Base-by-base conservation (phyloP, 2,888 invertebrate genomes). In the Torymus texanus region DNA sequence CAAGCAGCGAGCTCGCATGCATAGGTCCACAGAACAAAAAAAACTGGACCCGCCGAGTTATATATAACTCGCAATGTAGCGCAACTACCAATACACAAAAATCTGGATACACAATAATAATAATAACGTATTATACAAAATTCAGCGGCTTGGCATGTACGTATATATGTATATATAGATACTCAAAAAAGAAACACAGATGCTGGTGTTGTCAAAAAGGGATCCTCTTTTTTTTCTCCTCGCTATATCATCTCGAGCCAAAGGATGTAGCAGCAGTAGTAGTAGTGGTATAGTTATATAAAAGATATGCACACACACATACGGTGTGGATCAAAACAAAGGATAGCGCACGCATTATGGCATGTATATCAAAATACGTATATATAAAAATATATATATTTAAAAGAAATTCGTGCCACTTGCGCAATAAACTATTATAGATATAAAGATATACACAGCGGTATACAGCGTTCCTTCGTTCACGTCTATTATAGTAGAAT, bases 351-450 rank as follows among this genome's bases (percentile, higher is more conserved):
- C 41, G 41, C 41, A 41, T 14, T 24, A 68, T 21, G 56, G 21
- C 2, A 67, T n/a, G 11, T 67, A 24, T 29, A 13, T 13, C 10
- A 56, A 56, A n/a, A 18, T 24, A 67, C 8, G 2, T 8, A 67
- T 56, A 21, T 21, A 21, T 21, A 74, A 41, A 67, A 50, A 18
- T 18, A 74, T 65, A 8, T 50, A 59, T n/a, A 73, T 73, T 14
- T 21, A 21, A 21, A 58, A 16, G 50, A 41, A 59, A 59, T 67
- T 41, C 59, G 66, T 63, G 62, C 62, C 62, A 18, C 73, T 63
- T 56, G 55, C 29, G 63, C 55, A 29, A 4, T 56, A 55, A 24
- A 41, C 1, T 41, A 41, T 41, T 41, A 41, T 41, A 41, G 41
- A 41, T 41, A 41, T 41, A 41, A 41, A 41, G 41, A 8, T 41